Base-by-base conservation (phyloP, 2,888 invertebrate species). In the Drosophila mimica region DNA sequence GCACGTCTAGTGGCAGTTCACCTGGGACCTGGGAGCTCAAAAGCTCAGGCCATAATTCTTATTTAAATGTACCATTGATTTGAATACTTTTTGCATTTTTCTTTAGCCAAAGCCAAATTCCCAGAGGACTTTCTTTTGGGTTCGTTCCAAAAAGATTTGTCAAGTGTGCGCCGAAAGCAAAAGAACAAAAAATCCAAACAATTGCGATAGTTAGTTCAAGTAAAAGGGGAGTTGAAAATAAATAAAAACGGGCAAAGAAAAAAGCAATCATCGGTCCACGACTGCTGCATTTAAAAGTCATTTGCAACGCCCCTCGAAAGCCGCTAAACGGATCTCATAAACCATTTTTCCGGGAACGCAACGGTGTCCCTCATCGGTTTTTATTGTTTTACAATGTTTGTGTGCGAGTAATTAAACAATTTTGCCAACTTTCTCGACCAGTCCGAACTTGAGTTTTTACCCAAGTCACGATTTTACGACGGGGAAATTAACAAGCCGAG, bases 311-410 rank as follows among this genome's bases (percentile, higher is more conserved):
- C 84, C 86, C 79, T 81, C 72, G 66, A 60, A 77, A 72, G 76
- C 83, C 81, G 83, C 85, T 80, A 82, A 82, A 80, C 85, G 78
- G 49, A 57, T 36, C 75, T 76, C 83, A 81, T 81, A 69, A 86
- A 86, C 73, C 59, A 80, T 66, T 79, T 74, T 78, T 59, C 67
- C 65, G 31, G 67, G 75, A 70, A 82, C 48, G 17, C n/a, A n/a
- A 65, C 57, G 56, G 58, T 57, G 59, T 38, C 20, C 40, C 34
- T 57, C 67, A 51, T 48, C 53, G 56, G 73, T 67, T 72, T 85
- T 84, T 88, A 84, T 88, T 72, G 86, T 86, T 85, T 85, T 85
- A 85, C 88, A 88, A 88, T 88, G 77, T 81, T 81, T 74, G 64
- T 76, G 31, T 57, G 69, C 63, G 73, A 74, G 83, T 71, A 79